phyloP scores from a whole-genome alignment of 2,888 invertebrate species.

The Alviniconcha strummeri region DNA sequence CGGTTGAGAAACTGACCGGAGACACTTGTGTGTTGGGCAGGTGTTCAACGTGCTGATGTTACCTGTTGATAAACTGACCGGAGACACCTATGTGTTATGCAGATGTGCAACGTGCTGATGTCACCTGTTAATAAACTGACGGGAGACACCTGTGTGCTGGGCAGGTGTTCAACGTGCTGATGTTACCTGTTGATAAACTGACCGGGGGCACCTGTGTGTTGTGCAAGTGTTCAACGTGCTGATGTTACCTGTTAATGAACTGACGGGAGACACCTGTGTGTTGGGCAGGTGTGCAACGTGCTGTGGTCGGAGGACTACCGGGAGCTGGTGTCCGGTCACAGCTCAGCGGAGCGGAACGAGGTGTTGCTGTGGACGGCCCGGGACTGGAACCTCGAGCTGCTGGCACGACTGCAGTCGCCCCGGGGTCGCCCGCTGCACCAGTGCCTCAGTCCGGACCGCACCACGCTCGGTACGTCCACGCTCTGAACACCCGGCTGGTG shows the following conservation, averaged over 20 bases:
- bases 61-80: too few relatives aligned
- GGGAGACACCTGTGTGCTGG: neutral
- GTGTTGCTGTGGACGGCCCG: constrained; percentile 25
- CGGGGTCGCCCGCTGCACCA: constrained; percentile 17
- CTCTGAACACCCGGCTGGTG: too few relatives aligned
- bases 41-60: too few relatives aligned
- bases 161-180: constrained; percentile 47
- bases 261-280: neutral
- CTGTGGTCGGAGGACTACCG: constrained; percentile 57
- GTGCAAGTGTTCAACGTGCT: too few relatives aligned
- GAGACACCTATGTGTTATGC: too few relatives aligned
- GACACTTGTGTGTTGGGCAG: too few relatives aligned
- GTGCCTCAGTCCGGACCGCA: constrained; percentile 29
- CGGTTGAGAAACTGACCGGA: too few relatives aligned
- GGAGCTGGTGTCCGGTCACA: constrained; percentile 57
- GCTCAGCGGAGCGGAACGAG: constrained; percentile 48
- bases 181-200: too few relatives aligned
- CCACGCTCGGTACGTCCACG: constrained; percentile 20
- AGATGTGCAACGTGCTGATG: too few relatives aligned
- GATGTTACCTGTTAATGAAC: too few relatives aligned
- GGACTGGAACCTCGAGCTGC: neutral
- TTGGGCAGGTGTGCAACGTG: constrained; percentile 51
- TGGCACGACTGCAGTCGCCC: constrained; percentile 14
- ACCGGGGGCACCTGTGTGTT: too few relatives aligned
- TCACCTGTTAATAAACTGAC: too few relatives aligned